Evolutionary conservation across 2,797 vertebrate genomes (phyloP), one percentile per base, ranked within the genome.

Genomic region (Chlorospingus semifuscus): DNA sequence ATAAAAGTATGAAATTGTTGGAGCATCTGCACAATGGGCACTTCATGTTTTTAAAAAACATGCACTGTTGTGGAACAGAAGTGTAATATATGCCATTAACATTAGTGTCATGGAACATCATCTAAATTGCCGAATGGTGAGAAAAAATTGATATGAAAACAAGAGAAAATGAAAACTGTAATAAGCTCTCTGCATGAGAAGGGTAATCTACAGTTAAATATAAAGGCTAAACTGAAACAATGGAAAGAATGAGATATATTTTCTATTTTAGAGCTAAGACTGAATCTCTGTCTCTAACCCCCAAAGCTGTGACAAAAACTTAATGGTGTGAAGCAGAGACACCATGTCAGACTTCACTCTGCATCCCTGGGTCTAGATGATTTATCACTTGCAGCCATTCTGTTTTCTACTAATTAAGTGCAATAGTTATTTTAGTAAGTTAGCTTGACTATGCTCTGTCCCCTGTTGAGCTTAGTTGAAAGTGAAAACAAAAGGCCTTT

Each of bases 11-110:
- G 82, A 95, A 84, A 57, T 93, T 93, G 53, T 94, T 39, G 72
- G 95, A 97, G 83, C 95, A 97, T 97, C 97, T 97, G 97, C 94
- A 97, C 97, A 98, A 97, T 96, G 96, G 95, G 92, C 95, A 94
- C 66, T 96, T 97, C 83, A 94, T 93, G 74, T 84, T 96, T 97
- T 96, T 97, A 96, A 96, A 97, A 98, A 97, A 94, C 22, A 23
- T 30, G 85, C 94, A 93, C 72, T 95, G 86, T 95, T 93, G 88
- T 94, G 95, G 95, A 98, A 97, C 97, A 97, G 95, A 97, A 97
- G 95, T 65, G n/a, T 96, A 95, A 97, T 97, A 97, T 92, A 94
- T 94, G 87, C 84, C 88, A 94, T 97, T 98, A 97, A 90, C 94
- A 92, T 96, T 92, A 97, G 93, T 96, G 96, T 96, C 94, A 89